Base-by-base conservation (phyloP, 1,140 invertebrate species). In the Drosophila baimaii region DNA sequence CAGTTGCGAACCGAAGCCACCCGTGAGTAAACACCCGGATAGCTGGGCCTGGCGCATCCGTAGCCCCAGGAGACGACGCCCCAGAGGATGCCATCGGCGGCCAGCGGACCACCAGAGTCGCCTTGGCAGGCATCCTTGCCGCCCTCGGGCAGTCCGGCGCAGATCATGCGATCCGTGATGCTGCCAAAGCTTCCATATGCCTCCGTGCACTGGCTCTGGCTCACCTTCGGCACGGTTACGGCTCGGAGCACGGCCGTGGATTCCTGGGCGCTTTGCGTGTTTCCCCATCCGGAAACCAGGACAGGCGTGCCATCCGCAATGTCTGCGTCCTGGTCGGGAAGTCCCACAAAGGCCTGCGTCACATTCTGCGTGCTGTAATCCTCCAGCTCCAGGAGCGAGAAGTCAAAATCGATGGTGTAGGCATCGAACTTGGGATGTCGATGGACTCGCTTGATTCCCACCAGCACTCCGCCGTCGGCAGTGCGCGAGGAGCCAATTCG, bases 111-210 rank as follows among this genome's bases (percentile, higher is more conserved):
- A 51, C 93, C 93, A 0, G 92, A 93, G 54, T 93, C 93, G 5
- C 93, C 95, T 90, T 95, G 94, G 69, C 96, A 96, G 4, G 95
- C 94, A 81, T 96, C 95, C 80, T 93, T 95, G 17, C 94, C 94
- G 3, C 95, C 95, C 55, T 94, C 93, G 1, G 92, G 79, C 57
- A 93, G 94, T 5, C 95, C 95, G 33, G 96, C 95, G 77, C 96
- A 96, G 1, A 96, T 83, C 94, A 96, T 95, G 10, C 94, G 94
- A 9, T 94, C 85, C 1, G 94, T 95, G 19, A 96, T 92, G 4
- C 41, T 46, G 2, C 90, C 90, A 15, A 88, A 62, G 29, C 65
- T 58, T 2, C 27, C 21, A 41, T 93, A 92, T 2, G 92, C 77
- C 10, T 75, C 21, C 3, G 62, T 73, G 73, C 94, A 94, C 5